Percentiles rank a stretch among this genome's conserved stretches.
Evolutionary conservation across 2,113 vertebrate genomes (phyloP).

Genomic region (Herpetotheres cachinnans): DNA sequence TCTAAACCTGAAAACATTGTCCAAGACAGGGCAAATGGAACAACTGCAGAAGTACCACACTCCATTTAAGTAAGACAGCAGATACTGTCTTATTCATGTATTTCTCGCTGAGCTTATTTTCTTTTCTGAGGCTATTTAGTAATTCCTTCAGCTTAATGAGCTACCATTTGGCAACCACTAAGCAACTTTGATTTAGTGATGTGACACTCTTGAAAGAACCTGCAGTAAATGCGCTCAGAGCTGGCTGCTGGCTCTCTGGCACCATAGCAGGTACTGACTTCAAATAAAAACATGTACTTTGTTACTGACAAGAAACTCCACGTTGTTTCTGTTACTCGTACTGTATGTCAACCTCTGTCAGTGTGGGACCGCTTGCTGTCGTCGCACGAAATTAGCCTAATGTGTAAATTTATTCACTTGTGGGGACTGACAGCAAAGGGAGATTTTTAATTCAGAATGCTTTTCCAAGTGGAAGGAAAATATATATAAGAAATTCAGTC

Average conservation of each 20-base stretch:
- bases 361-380: background rate
- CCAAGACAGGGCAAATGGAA: background rate
- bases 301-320: background rate
- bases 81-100: background rate
- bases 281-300: background rate
- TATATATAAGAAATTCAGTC: background rate
- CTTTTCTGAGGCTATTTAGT: background rate
- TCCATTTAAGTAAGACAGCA: background rate
- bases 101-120: background rate
- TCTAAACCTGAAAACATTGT: background rate
- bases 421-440: background rate
- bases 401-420: background rate
- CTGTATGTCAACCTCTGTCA: background rate
- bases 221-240: background rate
- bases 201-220: background rate
- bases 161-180: background rate
- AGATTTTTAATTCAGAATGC: background rate
- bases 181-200: slow-evolving; percentile 10
- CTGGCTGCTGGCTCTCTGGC: background rate
- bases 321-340: background rate
- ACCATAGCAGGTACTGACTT: background rate
- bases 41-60: background rate
- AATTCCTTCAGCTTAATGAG: slow-evolving; percentile 25
- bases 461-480: background rate
- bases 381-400: background rate